Percentiles rank a stretch among this genome's conserved stretches.
phyloP scores from a whole-genome alignment of 2,888 invertebrate genomes.

The Thumatha senex region DNA sequence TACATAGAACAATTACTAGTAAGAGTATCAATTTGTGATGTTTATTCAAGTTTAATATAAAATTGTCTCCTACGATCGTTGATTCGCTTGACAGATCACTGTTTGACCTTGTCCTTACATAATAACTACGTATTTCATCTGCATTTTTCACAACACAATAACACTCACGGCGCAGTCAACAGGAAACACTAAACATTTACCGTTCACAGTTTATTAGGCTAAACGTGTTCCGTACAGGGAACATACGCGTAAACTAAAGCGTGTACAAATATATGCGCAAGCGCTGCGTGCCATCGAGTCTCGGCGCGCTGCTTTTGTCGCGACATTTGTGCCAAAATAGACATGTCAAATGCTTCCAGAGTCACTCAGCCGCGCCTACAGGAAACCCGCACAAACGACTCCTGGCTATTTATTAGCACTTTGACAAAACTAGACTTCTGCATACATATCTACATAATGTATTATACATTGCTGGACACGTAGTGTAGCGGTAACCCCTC shows the following conservation, averaged over 20 bases:
- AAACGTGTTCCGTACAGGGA: conserved; percentile 59
- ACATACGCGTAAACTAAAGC: conserved; percentile 68
- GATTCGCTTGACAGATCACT: not conserved
- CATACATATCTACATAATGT: not conserved
- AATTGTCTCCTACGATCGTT: conserved; percentile 2
- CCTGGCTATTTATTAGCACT: conserved; percentile 34
- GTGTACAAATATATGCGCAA: conserved; percentile 52
- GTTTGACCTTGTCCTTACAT: conserved; percentile 19
- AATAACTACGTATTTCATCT: conserved; percentile 7
- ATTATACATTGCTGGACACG: no score
- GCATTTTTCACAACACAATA: conserved; percentile 21
- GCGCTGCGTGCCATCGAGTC: conserved; percentile 56
- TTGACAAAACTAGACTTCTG: conserved; percentile 21
- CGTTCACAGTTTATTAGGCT: conserved; percentile 37
- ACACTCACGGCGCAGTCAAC: conserved; percentile 14
- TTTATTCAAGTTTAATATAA: conserved; percentile 4
- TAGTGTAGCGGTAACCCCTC: no score
- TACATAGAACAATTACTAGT: no score
- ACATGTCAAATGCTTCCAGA: conserved; percentile 63
- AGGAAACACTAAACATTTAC: conserved; percentile 27
- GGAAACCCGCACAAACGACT: conserved; percentile 26
- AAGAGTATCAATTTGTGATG: not conserved
- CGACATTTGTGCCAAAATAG: conserved; percentile 74
- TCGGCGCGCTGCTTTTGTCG: conserved; percentile 43
- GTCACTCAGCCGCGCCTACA: conserved; percentile 38